Evolutionary conservation across 2,113 vertebrate species (phyloP).

Genomic region (Holacanthus passer): DNA sequence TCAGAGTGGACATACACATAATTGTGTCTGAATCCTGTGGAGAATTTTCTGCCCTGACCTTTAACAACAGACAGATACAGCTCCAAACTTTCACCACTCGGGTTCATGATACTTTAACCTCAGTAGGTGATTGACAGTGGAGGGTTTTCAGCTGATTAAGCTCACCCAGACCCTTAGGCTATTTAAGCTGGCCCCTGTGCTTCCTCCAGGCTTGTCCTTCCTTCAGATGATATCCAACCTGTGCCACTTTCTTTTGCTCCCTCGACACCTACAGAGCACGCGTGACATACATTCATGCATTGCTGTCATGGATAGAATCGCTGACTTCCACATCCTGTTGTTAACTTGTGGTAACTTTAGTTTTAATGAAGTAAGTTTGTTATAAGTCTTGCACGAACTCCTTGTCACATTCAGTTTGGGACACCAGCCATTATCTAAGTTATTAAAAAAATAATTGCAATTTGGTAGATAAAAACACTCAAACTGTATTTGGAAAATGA

Average conservation of each 20-base stretch:
- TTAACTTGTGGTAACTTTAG: neutral
- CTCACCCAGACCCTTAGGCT: neutral
- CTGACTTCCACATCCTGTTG: neutral
- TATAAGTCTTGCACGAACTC: too few species aligned
- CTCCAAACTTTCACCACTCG: neutral
- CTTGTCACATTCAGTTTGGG: too few species aligned
- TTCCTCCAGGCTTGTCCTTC: neutral
- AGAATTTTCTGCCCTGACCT: neutral
- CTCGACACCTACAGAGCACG: neutral
- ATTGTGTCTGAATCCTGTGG: neutral
- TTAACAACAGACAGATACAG: neutral
- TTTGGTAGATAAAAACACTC: neutral
- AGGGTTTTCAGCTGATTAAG: neutral
- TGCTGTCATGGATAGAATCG: neutral
- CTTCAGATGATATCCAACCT: neutral
- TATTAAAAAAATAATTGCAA: too few species aligned
- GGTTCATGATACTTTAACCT: neutral
- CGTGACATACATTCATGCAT: neutral
- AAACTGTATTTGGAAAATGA: too few species aligned
- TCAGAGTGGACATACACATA: neutral
- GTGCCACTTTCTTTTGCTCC: too few species aligned
- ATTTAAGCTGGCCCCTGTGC: neutral
- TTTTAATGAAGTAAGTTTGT: neutral
- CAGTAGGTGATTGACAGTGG: neutral
- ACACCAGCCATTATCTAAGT: too few species aligned